A percentile compares a stretch with the other conserved stretches of the same genome.
These are phyloP conservation scores for Syngnathoides biaculeatus DNA, from an alignment of 2,113 vertebrate genomes.

Conservation along the genomic window DNA sequence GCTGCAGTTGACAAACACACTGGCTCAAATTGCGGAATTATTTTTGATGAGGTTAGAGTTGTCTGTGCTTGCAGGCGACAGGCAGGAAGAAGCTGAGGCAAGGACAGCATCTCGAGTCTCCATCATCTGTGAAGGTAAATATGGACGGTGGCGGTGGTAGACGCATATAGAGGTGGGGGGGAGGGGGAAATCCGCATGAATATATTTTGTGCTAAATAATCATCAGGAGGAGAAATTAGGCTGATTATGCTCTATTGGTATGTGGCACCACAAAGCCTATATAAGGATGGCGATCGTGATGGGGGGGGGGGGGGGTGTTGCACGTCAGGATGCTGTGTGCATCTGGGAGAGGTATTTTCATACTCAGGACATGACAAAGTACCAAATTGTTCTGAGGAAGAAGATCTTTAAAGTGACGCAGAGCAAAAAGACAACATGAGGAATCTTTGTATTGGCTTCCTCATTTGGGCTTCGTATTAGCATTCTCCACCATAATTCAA, in stretches of 20 bases:
- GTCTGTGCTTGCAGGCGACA: slow-evolving; percentile 42
- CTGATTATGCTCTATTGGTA: slow-evolving; percentile 46
- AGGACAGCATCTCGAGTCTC: slow-evolving; percentile 64
- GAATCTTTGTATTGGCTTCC: neutral
- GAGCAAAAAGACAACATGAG: neutral
- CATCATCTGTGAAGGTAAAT: slow-evolving; percentile 71
- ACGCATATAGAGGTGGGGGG: slow-evolving; percentile 33
- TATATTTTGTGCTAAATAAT: slow-evolving; percentile 54
- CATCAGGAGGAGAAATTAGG: slow-evolving; percentile 32
- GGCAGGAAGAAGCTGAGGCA: slow-evolving; percentile 59
- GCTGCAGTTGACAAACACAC: slow-evolving; percentile 78
- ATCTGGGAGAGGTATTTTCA: slow-evolving; percentile 9
- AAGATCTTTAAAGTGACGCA: neutral
- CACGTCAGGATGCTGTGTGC: slow-evolving; percentile 31
- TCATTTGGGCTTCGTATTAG: neutral
- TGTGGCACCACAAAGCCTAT: slow-evolving; percentile 50
- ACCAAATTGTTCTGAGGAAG: neutral
- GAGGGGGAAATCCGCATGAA: slow-evolving; percentile 45
- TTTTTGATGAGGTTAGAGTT: slow-evolving; percentile 32
- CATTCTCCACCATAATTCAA: neutral
- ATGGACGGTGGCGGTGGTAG: slow-evolving; percentile 40
- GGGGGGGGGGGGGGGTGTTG: slow-evolving; percentile 8
- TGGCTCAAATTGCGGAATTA: slow-evolving; percentile 6
- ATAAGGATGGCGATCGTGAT: slow-evolving; percentile 19
- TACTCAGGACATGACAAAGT: neutral